Evolutionary conservation across 2,113 vertebrate genomes (phyloP), one percentile per base, ranked within the genome.

Genomic region (Psittacara wagleri): DNA sequence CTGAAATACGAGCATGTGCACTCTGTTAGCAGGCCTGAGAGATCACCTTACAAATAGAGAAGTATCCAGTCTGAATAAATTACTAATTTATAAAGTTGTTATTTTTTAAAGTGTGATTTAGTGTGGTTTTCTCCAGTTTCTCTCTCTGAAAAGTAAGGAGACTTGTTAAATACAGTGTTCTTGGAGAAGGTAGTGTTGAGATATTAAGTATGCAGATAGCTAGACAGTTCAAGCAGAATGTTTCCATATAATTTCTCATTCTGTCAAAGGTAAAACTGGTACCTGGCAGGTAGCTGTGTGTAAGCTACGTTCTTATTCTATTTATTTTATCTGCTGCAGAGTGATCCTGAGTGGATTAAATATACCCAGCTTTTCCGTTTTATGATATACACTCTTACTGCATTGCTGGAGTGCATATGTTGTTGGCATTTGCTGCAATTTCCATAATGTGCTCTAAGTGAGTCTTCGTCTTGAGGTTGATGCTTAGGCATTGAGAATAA

Each of bases 31-130:
- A 70, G 90, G 33, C 59, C 43, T 83, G 61, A 41, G 29, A 55
- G 88, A 86, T 95, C 82, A 48, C 52, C 55, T 94, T 96, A 92
- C 90, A 67, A 59, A 24, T 49, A 72, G 18, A 76, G 57, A 52
- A 85, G 63, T 74, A 90, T 54, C 27, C 15, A 54, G 35, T 63
- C 72, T 48, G 59, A 90, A 78, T 74, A 78, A 83, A 86, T 86
- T 6, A 78, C 39, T 92, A 48, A 90, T 94, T 96, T 72, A 93
- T 83, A 10, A 86, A 72, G 31, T 8, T 29, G 20, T n/a, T 35
- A 46, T 52, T 39, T 37, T 59, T 62, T 6, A 14, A 59, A 59
- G 22, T 59, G 39, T 41, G 10, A 31, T 49, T 6, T n/a, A 61
- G 0, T 55, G 37, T 44, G 25, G 19, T 83, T 87, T 83, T 74